Evolutionary conservation across 2,113 vertebrate genomes (phyloP).

Genomic region (Pleuronectes platessa): DNA sequence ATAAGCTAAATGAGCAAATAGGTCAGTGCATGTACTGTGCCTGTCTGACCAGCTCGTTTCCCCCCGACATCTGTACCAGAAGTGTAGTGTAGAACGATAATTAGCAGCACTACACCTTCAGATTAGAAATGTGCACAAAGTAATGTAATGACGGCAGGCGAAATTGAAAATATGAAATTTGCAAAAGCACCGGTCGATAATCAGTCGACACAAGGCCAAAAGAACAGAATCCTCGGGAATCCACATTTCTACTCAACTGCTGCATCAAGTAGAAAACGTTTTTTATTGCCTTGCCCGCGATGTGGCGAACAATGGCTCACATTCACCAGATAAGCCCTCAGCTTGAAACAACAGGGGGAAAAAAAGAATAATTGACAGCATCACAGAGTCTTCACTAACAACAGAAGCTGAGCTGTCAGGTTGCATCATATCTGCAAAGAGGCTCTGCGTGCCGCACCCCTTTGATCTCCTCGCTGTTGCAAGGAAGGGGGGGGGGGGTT

Average conservation of each 20-base stretch:
- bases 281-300: not conserved
- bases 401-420: constrained; percentile 70
- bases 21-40: too few species aligned
- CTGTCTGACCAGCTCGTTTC: too few species aligned
- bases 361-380: constrained; percentile 53
- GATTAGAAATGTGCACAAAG: too few species aligned
- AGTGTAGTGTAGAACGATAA: too few species aligned
- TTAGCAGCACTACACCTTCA: too few species aligned
- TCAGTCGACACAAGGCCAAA: not conserved
- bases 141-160: not conserved
- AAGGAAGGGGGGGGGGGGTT: constrained; percentile 35
- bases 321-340: constrained; percentile 24
- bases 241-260: not conserved
- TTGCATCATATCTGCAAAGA: constrained; percentile 62
- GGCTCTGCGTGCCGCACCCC: constrained; percentile 45
- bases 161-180: not conserved
- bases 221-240: not conserved
- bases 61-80: too few species aligned
- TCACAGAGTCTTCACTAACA: constrained; percentile 48
- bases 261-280: not conserved
- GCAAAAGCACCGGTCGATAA: not conserved
- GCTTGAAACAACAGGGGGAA: constrained; percentile 36
- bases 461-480: constrained; percentile 66
- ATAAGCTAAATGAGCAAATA: too few species aligned
- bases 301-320: constrained; percentile 11